phyloP scores from a whole-genome alignment of 2,797 vertebrate species.

The Crax fasciolata region DNA sequence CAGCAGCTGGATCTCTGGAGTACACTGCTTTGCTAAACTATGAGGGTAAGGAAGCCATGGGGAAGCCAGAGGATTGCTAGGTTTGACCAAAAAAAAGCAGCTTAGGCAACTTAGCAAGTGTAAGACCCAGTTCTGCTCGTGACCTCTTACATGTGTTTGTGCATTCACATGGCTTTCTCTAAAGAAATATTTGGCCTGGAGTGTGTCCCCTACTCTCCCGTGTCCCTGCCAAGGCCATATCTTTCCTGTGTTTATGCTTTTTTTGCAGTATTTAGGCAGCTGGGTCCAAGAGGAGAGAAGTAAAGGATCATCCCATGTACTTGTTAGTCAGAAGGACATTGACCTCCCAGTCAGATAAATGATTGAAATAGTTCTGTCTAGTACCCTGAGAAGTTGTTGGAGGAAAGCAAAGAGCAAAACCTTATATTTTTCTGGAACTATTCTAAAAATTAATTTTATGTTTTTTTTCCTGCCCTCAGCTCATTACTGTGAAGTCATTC shows the following conservation, averaged over 20 bases:
- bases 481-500: not conserved
- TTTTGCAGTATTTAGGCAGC: slow-evolving; percentile 22
- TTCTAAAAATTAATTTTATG: not conserved
- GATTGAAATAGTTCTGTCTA: not conserved
- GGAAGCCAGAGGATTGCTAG: not conserved
- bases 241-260: not conserved
- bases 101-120: not conserved
- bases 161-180: slow-evolving; percentile 56
- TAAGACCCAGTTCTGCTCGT: not conserved
- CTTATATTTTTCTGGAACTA: not conserved
- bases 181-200: not conserved
- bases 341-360: slow-evolving; percentile 20
- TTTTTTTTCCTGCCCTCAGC: not conserved
- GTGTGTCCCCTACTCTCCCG: not conserved
- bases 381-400: not conserved
- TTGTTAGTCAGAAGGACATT: slow-evolving; percentile 2
- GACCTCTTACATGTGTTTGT: slow-evolving; percentile 11
- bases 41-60: not conserved
- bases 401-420: not conserved
- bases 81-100: not conserved
- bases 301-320: slow-evolving; percentile 11
- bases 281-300: slow-evolving; percentile 7
- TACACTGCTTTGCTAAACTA: not conserved
- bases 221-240: not conserved
- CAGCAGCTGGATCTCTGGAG: not conserved